These are phyloP conservation scores for Pteropus rufus DNA, from an alignment of 2,797 vertebrate genomes.

Conservation along the genomic window DNA sequence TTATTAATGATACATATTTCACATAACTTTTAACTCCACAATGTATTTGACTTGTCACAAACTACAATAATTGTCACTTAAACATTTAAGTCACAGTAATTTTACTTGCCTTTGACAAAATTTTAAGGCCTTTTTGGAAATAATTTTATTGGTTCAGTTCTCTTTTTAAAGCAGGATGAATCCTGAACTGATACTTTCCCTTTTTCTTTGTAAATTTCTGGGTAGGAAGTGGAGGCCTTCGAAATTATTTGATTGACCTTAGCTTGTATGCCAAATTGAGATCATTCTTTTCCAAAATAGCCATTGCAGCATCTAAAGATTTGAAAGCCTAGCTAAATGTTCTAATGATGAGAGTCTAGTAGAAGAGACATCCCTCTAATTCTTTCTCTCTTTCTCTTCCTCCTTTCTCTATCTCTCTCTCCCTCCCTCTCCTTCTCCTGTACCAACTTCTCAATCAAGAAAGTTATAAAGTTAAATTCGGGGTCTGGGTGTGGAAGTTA, in stretches of 20 bases:
- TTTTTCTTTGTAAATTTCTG: conserved; percentile 32
- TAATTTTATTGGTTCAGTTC: not conserved
- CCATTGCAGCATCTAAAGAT: not conserved
- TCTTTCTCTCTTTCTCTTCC: not conserved
- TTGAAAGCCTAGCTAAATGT: not conserved
- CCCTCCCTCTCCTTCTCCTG: not conserved
- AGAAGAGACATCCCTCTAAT: not conserved
- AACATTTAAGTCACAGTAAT: not conserved
- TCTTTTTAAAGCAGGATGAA: conserved; percentile 25
- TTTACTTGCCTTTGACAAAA: conserved; percentile 31
- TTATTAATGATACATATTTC: not conserved
- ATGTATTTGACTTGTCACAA: not conserved
- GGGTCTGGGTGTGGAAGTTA: not conserved
- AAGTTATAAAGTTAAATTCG: not conserved
- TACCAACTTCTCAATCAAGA: not conserved
- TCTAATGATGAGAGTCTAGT: not conserved
- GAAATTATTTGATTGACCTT: conserved; percentile 63
- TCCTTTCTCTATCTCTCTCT: not conserved
- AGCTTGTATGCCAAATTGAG: not conserved
- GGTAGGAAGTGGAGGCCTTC: not conserved
- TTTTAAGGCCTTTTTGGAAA: not conserved
- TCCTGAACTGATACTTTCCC: not conserved
- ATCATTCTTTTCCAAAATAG: conserved; percentile 30
- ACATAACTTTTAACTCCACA: not conserved
- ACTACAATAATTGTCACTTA: not conserved